Evolutionary conservation across 2,113 vertebrate genomes (phyloP).

Genomic region (Vulpes vulpes): DNA sequence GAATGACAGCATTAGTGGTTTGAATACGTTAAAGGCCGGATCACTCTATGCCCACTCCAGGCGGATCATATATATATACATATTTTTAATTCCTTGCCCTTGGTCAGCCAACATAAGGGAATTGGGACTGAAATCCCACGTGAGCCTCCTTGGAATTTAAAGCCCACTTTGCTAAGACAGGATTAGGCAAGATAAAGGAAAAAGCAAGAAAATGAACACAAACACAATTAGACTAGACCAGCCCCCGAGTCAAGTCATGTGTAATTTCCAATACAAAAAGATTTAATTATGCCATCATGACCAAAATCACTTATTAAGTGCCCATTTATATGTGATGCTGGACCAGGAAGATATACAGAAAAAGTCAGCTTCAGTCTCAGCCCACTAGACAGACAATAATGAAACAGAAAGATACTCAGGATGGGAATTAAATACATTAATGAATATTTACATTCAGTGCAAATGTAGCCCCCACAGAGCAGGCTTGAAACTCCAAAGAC

Average conservation of each 20-base stretch:
- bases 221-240: conserved; percentile 73
- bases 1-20: conserved; percentile 44
- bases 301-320: conserved; percentile 78
- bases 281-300: conserved; percentile 78
- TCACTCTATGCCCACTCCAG: conserved; percentile 33
- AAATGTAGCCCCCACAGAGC: conserved; percentile 66
- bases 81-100: conserved; percentile 60
- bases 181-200: conserved; percentile 76
- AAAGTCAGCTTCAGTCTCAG: conserved; percentile 60
- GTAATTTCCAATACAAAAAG: conserved; percentile 75
- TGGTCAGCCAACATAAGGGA: conserved; percentile 55
- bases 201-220: conserved; percentile 75
- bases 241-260: conserved; percentile 67
- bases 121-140: conserved; percentile 60
- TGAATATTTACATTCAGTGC: conserved; percentile 76
- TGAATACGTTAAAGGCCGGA: conserved; percentile 58
- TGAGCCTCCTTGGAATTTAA: conserved; percentile 72
- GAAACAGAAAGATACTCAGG: conserved; percentile 67
- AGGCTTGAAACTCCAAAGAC: conserved; percentile 59
- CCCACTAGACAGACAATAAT: conserved; percentile 70
- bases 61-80: background rate
- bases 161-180: conserved; percentile 68
- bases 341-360: conserved; percentile 53
- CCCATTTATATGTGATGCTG: conserved; percentile 73
- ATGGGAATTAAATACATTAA: conserved; percentile 68